Evolutionary conservation across 2,113 vertebrate genomes (phyloP).

Genomic region (Cromileptes altivelis): DNA sequence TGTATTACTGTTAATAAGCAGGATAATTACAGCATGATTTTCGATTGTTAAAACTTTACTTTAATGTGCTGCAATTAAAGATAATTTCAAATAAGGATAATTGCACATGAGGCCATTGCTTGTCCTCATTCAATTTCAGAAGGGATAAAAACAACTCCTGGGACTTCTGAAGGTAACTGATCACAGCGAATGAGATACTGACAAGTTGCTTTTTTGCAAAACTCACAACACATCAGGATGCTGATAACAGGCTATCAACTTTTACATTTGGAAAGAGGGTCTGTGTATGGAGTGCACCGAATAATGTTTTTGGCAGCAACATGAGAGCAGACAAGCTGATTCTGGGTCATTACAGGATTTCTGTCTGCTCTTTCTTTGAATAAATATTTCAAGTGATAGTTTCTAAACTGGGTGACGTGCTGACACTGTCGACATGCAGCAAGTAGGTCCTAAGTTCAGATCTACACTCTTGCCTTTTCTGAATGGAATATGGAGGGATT

Average conservation of each 20-base stretch:
- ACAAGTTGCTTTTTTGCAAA: not conserved
- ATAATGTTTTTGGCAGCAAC: not conserved
- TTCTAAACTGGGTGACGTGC: slow-evolving; percentile 3
- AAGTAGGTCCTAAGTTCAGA: not conserved
- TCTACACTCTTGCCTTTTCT: not conserved
- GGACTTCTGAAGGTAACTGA: not conserved
- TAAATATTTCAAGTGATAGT: not conserved
- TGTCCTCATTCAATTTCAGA: not conserved
- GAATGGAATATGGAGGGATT: not conserved
- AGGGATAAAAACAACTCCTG: not conserved
- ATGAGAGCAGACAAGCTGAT: not conserved
- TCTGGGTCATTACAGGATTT: slow-evolving; percentile 10
- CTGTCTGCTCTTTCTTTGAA: slow-evolving; percentile 1
- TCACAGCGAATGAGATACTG: not conserved
- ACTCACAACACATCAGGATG: not conserved
- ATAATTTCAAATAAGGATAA: not conserved
- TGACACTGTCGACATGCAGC: not conserved
- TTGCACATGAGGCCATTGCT: not conserved
- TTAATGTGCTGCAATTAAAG: not conserved
- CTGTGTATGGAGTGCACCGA: not conserved
- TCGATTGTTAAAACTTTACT: slow-evolving; percentile 6
- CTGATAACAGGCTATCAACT: not conserved
- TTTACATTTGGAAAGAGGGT: not conserved
- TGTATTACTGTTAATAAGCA: not conserved
- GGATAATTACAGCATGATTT: not conserved